Conservation (phyloP, 2,888 invertebrate species). For the Tachina grossa region DNA sequence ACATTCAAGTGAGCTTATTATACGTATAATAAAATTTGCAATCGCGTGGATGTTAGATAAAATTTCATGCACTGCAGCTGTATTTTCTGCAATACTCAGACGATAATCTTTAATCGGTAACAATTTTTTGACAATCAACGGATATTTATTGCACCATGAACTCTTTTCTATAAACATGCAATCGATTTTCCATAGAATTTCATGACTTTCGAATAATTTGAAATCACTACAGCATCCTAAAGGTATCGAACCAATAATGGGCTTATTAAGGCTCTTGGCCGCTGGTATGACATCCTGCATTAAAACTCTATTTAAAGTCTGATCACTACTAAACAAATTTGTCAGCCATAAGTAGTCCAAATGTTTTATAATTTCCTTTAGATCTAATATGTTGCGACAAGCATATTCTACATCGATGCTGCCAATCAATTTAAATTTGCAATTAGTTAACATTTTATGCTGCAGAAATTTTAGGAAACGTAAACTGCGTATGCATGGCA, state of each 20-base stretch:
- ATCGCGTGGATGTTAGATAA: constrained; percentile 76
- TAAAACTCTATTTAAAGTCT: constrained; percentile 74
- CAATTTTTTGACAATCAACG: not conserved
- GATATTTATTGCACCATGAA: not conserved
- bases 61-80: constrained; percentile 74
- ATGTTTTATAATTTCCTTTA: constrained; percentile 77
- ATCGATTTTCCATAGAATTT: constrained; percentile 74
- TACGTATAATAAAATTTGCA: constrained; percentile 80
- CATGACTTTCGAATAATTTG: constrained; percentile 78
- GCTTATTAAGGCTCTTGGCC: constrained; percentile 76
- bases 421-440: constrained; percentile 76
- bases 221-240: constrained; percentile 80
- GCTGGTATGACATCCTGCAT: constrained; percentile 77
- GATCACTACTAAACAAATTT: constrained; percentile 75
- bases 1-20: constrained; percentile 80
- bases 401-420: constrained; percentile 77
- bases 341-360: constrained; percentile 80
- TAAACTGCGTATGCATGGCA: constrained; percentile 77
- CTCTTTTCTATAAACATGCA: constrained; percentile 15
- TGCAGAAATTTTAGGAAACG: constrained; percentile 75
- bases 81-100: constrained; percentile 72
- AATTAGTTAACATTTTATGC: constrained; percentile 63
- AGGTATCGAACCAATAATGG: constrained; percentile 80
- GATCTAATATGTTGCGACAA: constrained; percentile 77
- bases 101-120: not conserved